Evolutionary conservation across 53 echinoderm and acorn worm species (phyloP).

Genomic region (Arbacia lixula): DNA sequence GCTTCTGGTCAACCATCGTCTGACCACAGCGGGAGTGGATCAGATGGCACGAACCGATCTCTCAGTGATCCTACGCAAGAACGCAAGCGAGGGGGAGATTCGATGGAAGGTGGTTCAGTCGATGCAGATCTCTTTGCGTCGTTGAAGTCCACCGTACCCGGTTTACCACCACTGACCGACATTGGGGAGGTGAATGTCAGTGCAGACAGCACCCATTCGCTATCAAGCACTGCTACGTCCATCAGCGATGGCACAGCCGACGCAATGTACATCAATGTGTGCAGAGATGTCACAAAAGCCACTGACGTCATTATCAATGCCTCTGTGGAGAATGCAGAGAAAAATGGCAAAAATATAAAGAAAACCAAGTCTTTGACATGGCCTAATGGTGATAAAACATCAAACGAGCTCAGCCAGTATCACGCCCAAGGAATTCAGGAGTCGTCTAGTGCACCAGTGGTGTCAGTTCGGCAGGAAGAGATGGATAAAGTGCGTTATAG

Average conservation of each 20-base stretch:
- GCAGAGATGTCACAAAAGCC: constrained; percentile 77
- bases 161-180: constrained; percentile 60
- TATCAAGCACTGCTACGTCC: constrained; percentile 91
- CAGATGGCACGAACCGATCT: constrained; percentile 71
- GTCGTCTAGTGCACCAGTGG: constrained; percentile 81
- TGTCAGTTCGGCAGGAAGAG: constrained; percentile 74
- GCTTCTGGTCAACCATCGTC: constrained; percentile 44
- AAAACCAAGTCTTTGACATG: constrained; percentile 96
- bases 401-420: constrained; percentile 84
- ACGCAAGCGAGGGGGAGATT: constrained; percentile 72
- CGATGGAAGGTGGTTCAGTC: constrained; percentile 58
- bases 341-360: constrained; percentile 78
- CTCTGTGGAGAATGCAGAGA: constrained; percentile 65
- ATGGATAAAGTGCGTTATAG: not conserved
- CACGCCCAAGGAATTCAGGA: constrained; percentile 81
- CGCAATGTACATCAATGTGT: constrained; percentile 77
- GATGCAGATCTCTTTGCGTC: constrained; percentile 74
- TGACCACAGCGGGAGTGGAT: constrained; percentile 53
- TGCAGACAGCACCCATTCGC: constrained; percentile 90
- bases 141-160: constrained; percentile 47
- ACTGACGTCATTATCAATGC: constrained; percentile 82
- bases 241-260: constrained; percentile 90
- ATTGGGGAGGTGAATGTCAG: constrained; percentile 68
- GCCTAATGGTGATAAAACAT: constrained; percentile 97
- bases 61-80: constrained; percentile 98